Evolutionary conservation across 2,888 invertebrate species (phyloP), one percentile per base, ranked within the genome.

Genomic region (Sphaeridia pumilis): DNA sequence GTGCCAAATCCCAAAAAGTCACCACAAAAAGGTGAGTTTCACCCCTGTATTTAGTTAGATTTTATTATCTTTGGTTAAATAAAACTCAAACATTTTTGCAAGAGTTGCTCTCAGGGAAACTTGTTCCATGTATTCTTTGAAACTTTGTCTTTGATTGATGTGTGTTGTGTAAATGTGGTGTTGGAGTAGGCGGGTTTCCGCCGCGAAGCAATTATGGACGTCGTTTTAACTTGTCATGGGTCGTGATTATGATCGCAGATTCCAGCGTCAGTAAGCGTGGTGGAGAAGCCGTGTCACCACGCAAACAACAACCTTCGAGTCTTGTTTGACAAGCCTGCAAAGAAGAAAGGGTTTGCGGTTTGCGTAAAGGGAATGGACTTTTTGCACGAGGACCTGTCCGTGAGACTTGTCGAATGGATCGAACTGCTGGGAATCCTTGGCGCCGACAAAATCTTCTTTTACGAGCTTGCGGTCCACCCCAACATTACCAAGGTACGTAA

Each of bases 351-450:
- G 25, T 90, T 92, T 69, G 90, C 89, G 1, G 89, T 92, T 2
- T 92, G 92, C 70, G 90, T 92, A 22, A 92, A 92, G 70, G 93
- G 94, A 0, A 74, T 95, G 50, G 92, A 93, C 71, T 94, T 93
- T 68, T 76, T 87, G 2, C 86, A 90, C 72, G 87, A 89, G 67
- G 93, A 94, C 71, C 72, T 92, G 1, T 89, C 89, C 1, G 86
- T 87, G 17, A 78, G 89, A 2, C 74, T 94, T 24, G 82, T 93
- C 45, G 94, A 95, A 71, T 95, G 94, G 94, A 84, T 94, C 66
- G 93, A 94, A 70, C 74, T 90, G 58, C 74, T 93, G 28, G 80
- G 80, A 26, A 74, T 89, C 34, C 75, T 94, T 45, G 94, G 94
- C 3, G 93, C 90, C 1, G 86, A 89, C 67, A 89, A 89, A 69